Base-by-base conservation (phyloP, 1,140 invertebrate species). In the Hormaphis cornu region DNA sequence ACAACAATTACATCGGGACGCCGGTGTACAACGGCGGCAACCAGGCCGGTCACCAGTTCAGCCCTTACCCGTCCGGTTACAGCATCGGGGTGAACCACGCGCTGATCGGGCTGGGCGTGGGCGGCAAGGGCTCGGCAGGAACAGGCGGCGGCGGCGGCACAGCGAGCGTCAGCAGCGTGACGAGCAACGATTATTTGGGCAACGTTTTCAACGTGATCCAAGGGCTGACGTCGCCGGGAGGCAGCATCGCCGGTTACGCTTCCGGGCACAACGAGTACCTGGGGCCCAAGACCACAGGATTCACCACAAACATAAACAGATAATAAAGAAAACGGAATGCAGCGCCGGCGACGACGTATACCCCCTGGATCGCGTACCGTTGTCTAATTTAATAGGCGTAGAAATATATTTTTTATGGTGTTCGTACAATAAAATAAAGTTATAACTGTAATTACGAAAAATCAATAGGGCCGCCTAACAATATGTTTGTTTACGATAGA, bases 1-100 rank as follows among this genome's bases (percentile, higher is more conserved):
- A 18, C 1, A 33, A 48, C 14, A 66, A 50, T 16, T 35, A 48
- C 12, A 50, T 66, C 4, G 61, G 59, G 4, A 30, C 12, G 26
- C 59, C 59, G 6, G 42, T 44, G 26, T 63, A 46, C 26, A 63
- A 46, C 18, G 42, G 44, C 2, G 26, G 61, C 7, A 30, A 61
- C 24, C 42, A 61, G 16, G 7, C 8, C 3, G 54, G 54, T 58
- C 24, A 58, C 35, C 35, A 58, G 3, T 37, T 14, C 22, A 16
- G 22, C 9, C 24, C n/a, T 2, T 66, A 66, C 20, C 40, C 61
- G 12, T 35, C 61, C 44, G 61, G 61, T 20, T 66, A 66, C 14
- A 48, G 28, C 14, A 35, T 66, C n/a, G 61, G 61, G 0, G 61
- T 66, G 1, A 66, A 66, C 28, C 61, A 66, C 44, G 61, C 61